Percentiles rank a stretch among this genome's conserved stretches.
phyloP scores from a whole-genome alignment of 1,140 invertebrate genomes.

The Patella vulgata region DNA sequence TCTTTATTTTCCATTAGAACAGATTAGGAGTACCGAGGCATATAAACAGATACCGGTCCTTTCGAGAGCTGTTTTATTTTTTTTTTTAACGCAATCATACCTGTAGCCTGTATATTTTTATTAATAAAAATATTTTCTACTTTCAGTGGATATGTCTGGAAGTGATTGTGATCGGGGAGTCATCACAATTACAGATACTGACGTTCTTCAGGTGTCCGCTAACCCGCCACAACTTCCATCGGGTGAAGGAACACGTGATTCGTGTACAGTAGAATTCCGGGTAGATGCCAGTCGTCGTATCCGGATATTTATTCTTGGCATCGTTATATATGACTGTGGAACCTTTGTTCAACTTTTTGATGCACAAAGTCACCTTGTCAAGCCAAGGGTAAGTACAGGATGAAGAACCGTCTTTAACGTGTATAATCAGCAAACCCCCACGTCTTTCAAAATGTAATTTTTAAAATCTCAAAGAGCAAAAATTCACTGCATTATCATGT shows the following conservation, averaged over 20 bases:
- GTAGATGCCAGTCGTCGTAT: neutral
- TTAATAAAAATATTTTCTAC: neutral
- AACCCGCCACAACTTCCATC: neutral
- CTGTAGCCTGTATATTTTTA: neutral
- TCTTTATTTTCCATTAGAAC: too few relatives aligned
- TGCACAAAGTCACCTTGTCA: neutral
- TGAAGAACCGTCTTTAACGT: neutral
- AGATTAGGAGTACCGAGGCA: too few relatives aligned
- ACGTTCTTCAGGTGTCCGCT: slow-evolving; percentile 1
- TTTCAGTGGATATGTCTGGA: slow-evolving; percentile 5
- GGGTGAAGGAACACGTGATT: slow-evolving; percentile 2
- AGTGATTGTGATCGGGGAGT: neutral
- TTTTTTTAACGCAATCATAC: neutral
- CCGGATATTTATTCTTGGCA: neutral
- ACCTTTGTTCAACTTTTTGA: slow-evolving; percentile 2
- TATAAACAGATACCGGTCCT: neutral
- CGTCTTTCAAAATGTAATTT: too few relatives aligned
- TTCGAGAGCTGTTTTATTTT: neutral
- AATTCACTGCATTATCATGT: too few relatives aligned
- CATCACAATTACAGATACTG: neutral
- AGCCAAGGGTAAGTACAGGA: slow-evolving; percentile 8
- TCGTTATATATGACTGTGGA: slow-evolving; percentile 4
- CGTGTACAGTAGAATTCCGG: neutral
- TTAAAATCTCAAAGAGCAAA: too few relatives aligned
- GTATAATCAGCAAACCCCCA: too few relatives aligned